These are phyloP conservation scores for Tethea ocularis DNA, from an alignment of 2,888 invertebrate genomes.

Conservation along the genomic window DNA sequence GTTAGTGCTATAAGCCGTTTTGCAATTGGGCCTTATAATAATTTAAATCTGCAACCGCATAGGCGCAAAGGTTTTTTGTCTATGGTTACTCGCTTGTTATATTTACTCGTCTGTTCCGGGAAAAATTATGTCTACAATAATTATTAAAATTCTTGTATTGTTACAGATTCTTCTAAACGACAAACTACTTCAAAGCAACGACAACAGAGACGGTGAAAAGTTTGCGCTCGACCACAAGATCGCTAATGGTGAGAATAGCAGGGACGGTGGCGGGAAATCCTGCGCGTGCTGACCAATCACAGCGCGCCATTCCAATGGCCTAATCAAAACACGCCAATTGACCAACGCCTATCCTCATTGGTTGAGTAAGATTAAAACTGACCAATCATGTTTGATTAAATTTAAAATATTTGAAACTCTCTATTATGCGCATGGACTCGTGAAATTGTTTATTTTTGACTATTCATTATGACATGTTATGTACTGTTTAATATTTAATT, in stretches of 20 bases:
- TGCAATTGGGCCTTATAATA: too few relatives aligned
- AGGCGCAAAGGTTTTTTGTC: too few relatives aligned
- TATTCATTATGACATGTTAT: neutral
- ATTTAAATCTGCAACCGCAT: too few relatives aligned
- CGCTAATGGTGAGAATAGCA: constrained; percentile 74
- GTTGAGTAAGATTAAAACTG: constrained; percentile 14
- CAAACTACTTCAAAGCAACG: constrained; percentile 88
- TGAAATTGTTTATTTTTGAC: constrained; percentile 1
- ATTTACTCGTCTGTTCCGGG: too few relatives aligned
- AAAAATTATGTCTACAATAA: too few relatives aligned
- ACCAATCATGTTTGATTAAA: constrained; percentile 29
- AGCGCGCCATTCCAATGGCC: constrained; percentile 34
- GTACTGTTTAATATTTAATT: neutral
- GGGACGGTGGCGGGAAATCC: constrained; percentile 73
- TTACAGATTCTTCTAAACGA: constrained; percentile 91
- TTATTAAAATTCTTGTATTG: constrained; percentile 17
- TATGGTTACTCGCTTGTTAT: too few relatives aligned
- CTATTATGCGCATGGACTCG: constrained; percentile 13
- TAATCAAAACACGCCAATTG: constrained; percentile 37
- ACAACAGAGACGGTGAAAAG: constrained; percentile 87
- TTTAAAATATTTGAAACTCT: constrained; percentile 18
- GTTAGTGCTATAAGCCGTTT: too few relatives aligned
- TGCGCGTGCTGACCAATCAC: constrained; percentile 85
- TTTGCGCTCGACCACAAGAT: constrained; percentile 86
- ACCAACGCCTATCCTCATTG: constrained; percentile 18